Conservation (phyloP, 2,797 vertebrate genomes). For the Danio jaintianensis region DNA sequence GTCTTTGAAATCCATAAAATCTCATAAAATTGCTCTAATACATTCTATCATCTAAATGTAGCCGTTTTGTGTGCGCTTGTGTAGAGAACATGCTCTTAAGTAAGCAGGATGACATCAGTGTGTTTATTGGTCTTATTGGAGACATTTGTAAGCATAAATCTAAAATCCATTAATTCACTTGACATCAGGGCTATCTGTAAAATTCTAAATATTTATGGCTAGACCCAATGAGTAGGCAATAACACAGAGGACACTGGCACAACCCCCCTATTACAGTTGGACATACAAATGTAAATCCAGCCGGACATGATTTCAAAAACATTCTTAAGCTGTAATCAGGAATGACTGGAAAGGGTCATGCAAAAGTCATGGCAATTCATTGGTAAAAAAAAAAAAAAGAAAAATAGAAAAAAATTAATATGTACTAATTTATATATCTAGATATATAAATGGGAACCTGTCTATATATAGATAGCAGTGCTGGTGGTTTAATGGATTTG, state of each 20-base stretch:
- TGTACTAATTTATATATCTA: too few relatives aligned
- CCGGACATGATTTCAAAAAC: not conserved
- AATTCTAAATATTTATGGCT: conserved; percentile 1
- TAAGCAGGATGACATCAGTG: not conserved
- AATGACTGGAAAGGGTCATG: not conserved
- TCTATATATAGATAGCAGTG: conserved; percentile 9
- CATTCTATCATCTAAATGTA: not conserved
- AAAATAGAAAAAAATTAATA: too few relatives aligned
- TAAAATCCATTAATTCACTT: conserved; percentile 5
- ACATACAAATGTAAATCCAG: not conserved
- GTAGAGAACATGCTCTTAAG: not conserved
- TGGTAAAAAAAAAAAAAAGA: not conserved
- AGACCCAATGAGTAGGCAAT: not conserved
- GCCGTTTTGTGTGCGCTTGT: not conserved
- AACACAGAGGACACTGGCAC: not conserved
- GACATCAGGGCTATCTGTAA: not conserved
- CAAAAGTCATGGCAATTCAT: conserved; percentile 2
- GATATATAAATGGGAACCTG: not conserved
- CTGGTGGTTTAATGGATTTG: conserved; percentile 49
- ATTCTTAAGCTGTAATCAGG: not conserved
- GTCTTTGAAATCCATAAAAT: not conserved
- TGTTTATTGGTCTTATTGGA: not conserved
- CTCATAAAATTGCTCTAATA: not conserved
- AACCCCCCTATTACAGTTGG: not conserved
- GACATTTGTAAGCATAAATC: not conserved